Evolutionary conservation across 2,113 vertebrate genomes (phyloP), one percentile per base, ranked within the genome.

Genomic region (Octodon degus): DNA sequence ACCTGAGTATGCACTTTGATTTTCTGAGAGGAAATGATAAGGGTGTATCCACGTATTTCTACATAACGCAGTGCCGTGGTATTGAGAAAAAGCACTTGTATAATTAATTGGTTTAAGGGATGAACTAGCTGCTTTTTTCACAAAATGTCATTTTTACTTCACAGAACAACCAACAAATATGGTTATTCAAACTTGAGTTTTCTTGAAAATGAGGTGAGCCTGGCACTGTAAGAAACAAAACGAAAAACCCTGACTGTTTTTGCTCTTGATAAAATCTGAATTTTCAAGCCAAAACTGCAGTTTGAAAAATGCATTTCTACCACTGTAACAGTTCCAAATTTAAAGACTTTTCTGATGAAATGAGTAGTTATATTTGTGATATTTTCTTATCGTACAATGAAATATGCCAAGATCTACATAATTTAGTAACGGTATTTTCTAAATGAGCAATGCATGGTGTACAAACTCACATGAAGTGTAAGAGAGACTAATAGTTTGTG

Each of bases 261-360:
- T 89, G 22, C 40, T 24, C 86, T 5, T 55, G 55, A 62, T n/a
- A 83, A 50, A 87, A 84, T 22, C 47, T 81, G 30, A 87, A 27
- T 91, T 93, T 91, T 93, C 43, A 50, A 89, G 83, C 25, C 96
- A 94, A 92, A 87, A 74, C 62, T 10, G 47, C 13, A 89, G 81
- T 95, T 86, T 93, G 14, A 34, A 88, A 95, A 96, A 93, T 37
- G 53, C 40, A 12, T 76, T 50, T 62, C 32, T 20, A 68, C 7
- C 6, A 76, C n/a, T 12, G 25, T 53, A 60, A 72, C 3, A 37
- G 50, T n/a, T 76, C 76, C 37, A 34, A 32, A 65, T 40, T 80
- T 76, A 83, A 95, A 82, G 87, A 81, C 47, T 72, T 94, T 87
- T 84, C 82, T 90, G 47, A 65, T 19, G 55, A 74, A 86, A 93